Percentiles rank a stretch among this genome's conserved stretches.
Evolutionary conservation across 2,797 vertebrate species (phyloP).

Genomic region (Clarias laeviceps): DNA sequence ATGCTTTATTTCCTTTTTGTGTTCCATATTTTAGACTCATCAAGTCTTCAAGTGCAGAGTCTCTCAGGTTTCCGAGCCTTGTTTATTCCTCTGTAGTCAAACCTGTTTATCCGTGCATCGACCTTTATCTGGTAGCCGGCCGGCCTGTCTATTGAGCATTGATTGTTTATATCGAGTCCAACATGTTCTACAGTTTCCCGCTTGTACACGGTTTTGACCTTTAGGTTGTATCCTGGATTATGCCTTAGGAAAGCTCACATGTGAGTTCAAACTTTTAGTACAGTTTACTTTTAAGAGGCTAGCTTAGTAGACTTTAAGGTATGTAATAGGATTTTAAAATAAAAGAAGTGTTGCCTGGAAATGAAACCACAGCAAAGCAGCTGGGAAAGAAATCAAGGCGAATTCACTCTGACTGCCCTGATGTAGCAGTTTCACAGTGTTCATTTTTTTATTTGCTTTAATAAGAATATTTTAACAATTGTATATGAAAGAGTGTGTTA

Average conservation of each 20-base stretch:
- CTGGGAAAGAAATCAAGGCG: neutral
- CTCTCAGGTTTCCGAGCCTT: constrained; percentile 1
- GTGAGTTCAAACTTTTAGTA: neutral
- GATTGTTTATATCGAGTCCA: constrained; percentile 15
- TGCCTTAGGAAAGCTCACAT: neutral
- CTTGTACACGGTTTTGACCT: constrained; percentile 18
- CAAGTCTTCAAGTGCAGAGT: neutral
- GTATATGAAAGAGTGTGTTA: too few species aligned
- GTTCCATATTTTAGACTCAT: neutral
- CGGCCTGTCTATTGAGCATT: constrained; percentile 12
- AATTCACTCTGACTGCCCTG: neutral
- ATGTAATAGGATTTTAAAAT: neutral
- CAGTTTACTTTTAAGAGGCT: neutral
- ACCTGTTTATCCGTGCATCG: constrained; percentile 46
- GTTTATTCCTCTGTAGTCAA: constrained; percentile 25
- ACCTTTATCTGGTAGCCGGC: constrained; percentile 17
- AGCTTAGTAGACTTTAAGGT: neutral
- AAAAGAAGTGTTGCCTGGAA: neutral
- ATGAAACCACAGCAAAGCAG: neutral
- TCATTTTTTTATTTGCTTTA: neutral
- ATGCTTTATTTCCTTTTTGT: neutral
- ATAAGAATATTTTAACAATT: neutral
- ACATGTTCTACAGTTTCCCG: constrained; percentile 23
- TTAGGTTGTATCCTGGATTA: constrained; percentile 18
- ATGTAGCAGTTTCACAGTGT: neutral